Evolutionary conservation across 2,113 vertebrate genomes (phyloP), one percentile per base, ranked within the genome.

Genomic region (Phrynocephalus versicolor): DNA sequence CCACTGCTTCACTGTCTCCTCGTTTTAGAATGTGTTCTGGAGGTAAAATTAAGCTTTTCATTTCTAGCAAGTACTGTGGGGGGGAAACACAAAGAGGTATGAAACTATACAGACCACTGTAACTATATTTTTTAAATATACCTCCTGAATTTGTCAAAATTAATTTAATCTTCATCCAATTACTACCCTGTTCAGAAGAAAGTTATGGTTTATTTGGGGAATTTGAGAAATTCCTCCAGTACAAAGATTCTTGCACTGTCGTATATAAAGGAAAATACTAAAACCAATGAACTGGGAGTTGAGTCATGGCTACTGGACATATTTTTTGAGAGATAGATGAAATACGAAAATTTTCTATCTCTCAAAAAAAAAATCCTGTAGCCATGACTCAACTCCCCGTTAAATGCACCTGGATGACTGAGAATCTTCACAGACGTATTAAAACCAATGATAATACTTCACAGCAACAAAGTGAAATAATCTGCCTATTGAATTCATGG

Each of bases 41-140:
- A 91, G 99, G 99, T 90, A 99, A 96, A 94, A 99, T 99, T 78
- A 99, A 95, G 95, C 99, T 99, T 94, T 99, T 99, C 99, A 99
- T 99, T 95, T 99, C 99, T 95, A 99, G 95, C 90, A 99, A 97
- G 94, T 99, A 99, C 99, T 99, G 88, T 3, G 95, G 45, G 90
- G 87, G 67, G 86, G 81, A 93, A 45, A 3, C 1, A 87, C 67
- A 83, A 86, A 86, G 18, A 85, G 78, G 81, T 1, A 1, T 15
- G 39, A 65, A 9, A 76, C 90, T 65, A 89, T 1, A 12, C 0
- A 6, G 39, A 62, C 55, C n/a, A 81, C 4, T 45, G 67, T 0
- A 37, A 35, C 6, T 69, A 78, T 74, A 84, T 12, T 8, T 13
- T 60, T 64, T 41, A 6, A n/a, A 21, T 39, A n/a, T 0, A 27